Base-by-base conservation (phyloP, 2,113 vertebrate species). In the Salvelinus fontinalis region DNA sequence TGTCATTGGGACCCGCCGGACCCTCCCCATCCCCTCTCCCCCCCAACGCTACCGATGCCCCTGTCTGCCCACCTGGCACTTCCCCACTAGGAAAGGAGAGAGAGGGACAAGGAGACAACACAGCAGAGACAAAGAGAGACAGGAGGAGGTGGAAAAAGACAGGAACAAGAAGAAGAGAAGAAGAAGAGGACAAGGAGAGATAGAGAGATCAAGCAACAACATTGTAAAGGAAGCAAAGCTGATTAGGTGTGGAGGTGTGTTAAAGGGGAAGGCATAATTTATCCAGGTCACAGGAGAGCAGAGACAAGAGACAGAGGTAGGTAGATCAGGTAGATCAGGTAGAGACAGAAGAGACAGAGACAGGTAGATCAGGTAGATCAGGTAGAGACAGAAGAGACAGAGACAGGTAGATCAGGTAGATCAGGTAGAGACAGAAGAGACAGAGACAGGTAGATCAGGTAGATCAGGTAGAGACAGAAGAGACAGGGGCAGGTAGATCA, bases 1-100 rank as follows among this genome's bases (percentile, higher is more conserved):
- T 94, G 93, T 98, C 95, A 92, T 96, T 96, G 87, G 94, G 97
- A 91, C 97, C 91, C 95, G 86, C 66, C 93, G 94, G 97, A 91
- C 97, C 91, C 95, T 86, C 67, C 94, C 94, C 92, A 90, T 88
- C 95, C 85, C 76, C 94, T 94, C 81, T 95, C 95, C 91, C 96
- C 94, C 92, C 93, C 96, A 93, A 95, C 94, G 94, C 93, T 95
- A 93, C 95, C 94, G 93, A 93, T 62, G 96, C 95, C 92, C 97
- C 95, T 91, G 93, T 95, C 93, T 95, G 95, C 87, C 95, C 94
- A 82, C 95, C 95, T 90, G 97, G 83, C 93, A 95, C 93, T 75
- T 96, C 94, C 94, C 97, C 97, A 93, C 97, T 99, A 93, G 88
- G 92, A 81, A 66, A 66, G 48, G n/a, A 39, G 54, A 12, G 59